A percentile compares a stretch with the other conserved stretches of the same genome.
Evolutionary conservation across 2,888 invertebrate genomes (phyloP).

Genomic region (Sepioteuthis lessoniana): DNA sequence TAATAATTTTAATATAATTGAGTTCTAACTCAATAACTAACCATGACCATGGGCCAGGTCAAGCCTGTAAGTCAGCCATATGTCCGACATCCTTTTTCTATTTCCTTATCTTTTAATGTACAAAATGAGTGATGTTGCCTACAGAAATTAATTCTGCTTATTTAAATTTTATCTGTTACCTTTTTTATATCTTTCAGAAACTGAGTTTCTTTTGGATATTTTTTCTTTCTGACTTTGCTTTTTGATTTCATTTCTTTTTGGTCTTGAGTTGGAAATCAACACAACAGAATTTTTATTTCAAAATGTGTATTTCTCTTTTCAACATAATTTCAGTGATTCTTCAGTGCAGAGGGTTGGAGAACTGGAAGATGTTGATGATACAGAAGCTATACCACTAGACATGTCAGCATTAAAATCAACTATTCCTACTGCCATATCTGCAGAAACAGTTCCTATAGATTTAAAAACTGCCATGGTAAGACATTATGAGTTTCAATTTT

Average conservation of each 20-base stretch:
- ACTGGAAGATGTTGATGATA: slow-evolving; percentile 69
- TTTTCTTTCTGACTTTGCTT: neutral
- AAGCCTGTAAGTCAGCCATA: too few relatives aligned
- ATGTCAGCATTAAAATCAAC: neutral
- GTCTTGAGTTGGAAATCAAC: neutral
- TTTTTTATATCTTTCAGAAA: too few relatives aligned
- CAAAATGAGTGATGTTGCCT: too few relatives aligned
- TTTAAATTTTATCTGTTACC: too few relatives aligned
- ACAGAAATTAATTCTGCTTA: too few relatives aligned
- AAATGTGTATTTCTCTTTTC: neutral
- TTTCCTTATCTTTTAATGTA: too few relatives aligned
- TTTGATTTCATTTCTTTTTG: neutral
- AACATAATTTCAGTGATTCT: neutral
- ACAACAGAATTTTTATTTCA: neutral
- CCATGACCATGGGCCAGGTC: too few relatives aligned
- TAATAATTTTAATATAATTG: too few relatives aligned
- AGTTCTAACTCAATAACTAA: too few relatives aligned
- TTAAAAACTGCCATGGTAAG: slow-evolving; percentile 70
- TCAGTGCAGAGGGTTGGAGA: slow-evolving; percentile 62
- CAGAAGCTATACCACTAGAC: neutral
- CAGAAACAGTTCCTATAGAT: slow-evolving; percentile 62
- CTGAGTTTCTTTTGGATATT: too few relatives aligned
- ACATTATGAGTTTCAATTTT: neutral
- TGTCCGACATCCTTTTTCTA: too few relatives aligned
- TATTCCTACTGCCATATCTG: neutral